Evolutionary conservation across 2,888 invertebrate genomes (phyloP).

Genomic region (Elmis aenea): DNA sequence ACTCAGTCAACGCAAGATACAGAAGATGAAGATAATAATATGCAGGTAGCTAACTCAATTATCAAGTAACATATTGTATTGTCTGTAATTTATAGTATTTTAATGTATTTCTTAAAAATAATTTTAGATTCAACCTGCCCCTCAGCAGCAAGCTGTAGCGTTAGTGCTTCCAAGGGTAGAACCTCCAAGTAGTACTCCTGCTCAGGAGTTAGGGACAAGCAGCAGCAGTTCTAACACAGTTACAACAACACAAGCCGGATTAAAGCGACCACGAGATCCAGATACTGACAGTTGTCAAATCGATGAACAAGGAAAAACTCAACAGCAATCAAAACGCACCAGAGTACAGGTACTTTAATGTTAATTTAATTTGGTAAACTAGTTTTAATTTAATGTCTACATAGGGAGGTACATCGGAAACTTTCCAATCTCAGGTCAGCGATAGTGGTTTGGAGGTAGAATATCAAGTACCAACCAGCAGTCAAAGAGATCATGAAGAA

Average conservation of each 20-base stretch:
- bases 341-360: constrained; percentile 48
- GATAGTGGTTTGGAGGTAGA: constrained; percentile 66
- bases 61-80: too few relatives aligned
- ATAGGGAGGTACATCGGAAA: constrained; percentile 23
- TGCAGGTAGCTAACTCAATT: constrained; percentile 35
- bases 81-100: background rate
- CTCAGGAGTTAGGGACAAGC: constrained; percentile 40
- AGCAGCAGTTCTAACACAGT: constrained; percentile 61
- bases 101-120: background rate
- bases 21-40: constrained; percentile 47
- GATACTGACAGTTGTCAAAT: constrained; percentile 51
- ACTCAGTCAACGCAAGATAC: constrained; percentile 53
- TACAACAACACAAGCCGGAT: constrained; percentile 61
- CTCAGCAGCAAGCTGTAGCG: constrained; percentile 61
- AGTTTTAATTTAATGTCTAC: background rate
- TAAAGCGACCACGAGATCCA: constrained; percentile 57
- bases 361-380: background rate
- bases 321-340: constrained; percentile 50
- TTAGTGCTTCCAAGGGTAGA: constrained; percentile 67
- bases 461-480: constrained; percentile 81
- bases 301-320: constrained; percentile 46
- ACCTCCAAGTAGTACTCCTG: constrained; percentile 51
- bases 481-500: constrained; percentile 81
- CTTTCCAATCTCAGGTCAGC: constrained; percentile 34
- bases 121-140: constrained; percentile 29